Evolutionary conservation across 2,797 vertebrate species (phyloP).

Genomic region (Diplodus sargus): DNA sequence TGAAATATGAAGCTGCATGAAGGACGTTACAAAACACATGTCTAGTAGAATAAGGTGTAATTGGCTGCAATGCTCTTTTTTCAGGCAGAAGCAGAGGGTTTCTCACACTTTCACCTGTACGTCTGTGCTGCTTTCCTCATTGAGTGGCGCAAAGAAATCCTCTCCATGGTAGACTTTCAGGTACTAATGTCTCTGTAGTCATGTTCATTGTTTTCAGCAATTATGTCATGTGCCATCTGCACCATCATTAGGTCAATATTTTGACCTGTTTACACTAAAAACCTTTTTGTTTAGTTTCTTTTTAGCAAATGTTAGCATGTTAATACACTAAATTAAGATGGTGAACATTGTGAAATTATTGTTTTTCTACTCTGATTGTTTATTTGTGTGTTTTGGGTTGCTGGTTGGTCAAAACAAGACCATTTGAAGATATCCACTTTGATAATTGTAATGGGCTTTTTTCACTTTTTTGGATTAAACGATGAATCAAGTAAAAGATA

Average conservation of each 20-base stretch:
- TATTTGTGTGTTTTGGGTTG: background rate
- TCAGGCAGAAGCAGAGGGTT: slow-evolving; percentile 96
- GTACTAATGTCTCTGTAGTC: slow-evolving; percentile 74
- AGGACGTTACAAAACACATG: no score
- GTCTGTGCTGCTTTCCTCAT: slow-evolving; percentile 99
- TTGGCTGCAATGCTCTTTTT: slow-evolving; percentile 6
- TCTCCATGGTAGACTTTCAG: slow-evolving; percentile 97
- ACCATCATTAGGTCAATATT: background rate
- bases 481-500: no score
- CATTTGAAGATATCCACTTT: background rate
- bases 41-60: background rate
- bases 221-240: background rate
- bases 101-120: slow-evolving; percentile 98
- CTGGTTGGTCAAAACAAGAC: background rate
- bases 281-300: no score
- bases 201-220: background rate
- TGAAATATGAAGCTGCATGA: no score
- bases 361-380: background rate
- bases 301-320: no score
- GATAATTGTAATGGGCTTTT: no score
- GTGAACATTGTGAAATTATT: no score
- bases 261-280: no score
- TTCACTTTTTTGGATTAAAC: no score
- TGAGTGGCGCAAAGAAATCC: slow-evolving; percentile 98
- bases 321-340: no score